A percentile compares a stretch with the other conserved stretches of the same genome.
phyloP scores from a whole-genome alignment of 2,113 vertebrate genomes.

The Bagarius yarrelli region DNA sequence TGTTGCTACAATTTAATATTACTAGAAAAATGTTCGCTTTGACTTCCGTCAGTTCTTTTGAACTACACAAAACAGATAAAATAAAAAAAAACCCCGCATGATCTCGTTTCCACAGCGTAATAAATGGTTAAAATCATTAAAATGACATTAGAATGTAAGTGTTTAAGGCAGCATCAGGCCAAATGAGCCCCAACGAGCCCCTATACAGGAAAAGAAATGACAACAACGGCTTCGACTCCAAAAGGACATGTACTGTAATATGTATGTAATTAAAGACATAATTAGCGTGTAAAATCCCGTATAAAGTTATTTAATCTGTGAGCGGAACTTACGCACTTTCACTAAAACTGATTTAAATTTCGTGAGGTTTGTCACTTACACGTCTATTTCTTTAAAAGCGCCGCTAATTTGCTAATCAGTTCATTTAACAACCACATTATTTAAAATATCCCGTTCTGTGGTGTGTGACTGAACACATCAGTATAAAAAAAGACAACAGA shows the following conservation, averaged over 20 bases:
- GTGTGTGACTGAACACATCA: not conserved
- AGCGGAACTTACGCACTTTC: not conserved
- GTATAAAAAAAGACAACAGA: not conserved
- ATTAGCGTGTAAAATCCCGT: not conserved
- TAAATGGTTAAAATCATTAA: not conserved
- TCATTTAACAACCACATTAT: not conserved
- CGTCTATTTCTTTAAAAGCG: not conserved
- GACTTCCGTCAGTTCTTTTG: too few relatives aligned
- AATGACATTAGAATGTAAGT: not conserved
- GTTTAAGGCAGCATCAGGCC: not conserved
- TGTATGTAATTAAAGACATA: too few relatives aligned
- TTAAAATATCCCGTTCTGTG: not conserved
- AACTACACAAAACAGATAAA: too few relatives aligned
- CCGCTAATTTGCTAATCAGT: not conserved
- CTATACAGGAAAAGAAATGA: not conserved
- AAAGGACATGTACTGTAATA: too few relatives aligned
- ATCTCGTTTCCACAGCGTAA: not conserved
- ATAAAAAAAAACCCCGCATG: too few relatives aligned
- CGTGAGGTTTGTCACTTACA: not conserved
- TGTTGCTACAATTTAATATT: not conserved
- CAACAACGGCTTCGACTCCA: not conserved
- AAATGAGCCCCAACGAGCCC: not conserved
- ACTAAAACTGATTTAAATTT: not conserved
- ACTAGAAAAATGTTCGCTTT: too few relatives aligned
- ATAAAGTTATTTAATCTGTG: not conserved